A percentile compares a stretch with the other conserved stretches of the same genome.
Evolutionary conservation across 2,797 vertebrate species (phyloP).

Genomic region (Peromyscus melanophrys): DNA sequence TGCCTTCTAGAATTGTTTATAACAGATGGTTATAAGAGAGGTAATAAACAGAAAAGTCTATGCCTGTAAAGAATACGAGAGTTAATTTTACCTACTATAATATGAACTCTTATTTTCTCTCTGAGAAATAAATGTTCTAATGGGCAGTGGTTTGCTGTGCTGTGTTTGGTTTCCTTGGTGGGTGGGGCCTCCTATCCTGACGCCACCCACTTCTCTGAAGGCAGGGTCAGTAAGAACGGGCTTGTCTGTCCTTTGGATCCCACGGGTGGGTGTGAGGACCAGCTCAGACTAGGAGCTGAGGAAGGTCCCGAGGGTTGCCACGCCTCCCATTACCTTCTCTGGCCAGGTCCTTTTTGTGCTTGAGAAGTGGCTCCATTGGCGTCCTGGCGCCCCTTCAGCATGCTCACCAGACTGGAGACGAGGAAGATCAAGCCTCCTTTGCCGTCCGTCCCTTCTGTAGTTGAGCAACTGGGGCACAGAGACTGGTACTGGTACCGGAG

Average conservation of each 20-base stretch:
- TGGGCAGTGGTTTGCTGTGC: constrained; percentile 81
- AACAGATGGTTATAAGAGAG: constrained; percentile 93
- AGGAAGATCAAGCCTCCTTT: not conserved
- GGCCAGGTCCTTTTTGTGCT: not conserved
- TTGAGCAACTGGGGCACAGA: not conserved
- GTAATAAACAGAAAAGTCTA: constrained; percentile 92
- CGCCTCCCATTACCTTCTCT: not conserved
- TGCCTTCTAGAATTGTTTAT: constrained; percentile 94
- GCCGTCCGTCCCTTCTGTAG: not conserved
- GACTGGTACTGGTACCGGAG: too few relatives aligned
- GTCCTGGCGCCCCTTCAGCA: not conserved
- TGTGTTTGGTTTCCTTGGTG: constrained; percentile 37
- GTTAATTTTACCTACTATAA: constrained; percentile 96
- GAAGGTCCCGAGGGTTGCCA: not conserved
- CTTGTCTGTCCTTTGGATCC: not conserved
- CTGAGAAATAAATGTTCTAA: constrained; percentile 97
- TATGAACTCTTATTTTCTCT: constrained; percentile 96
- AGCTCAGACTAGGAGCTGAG: not conserved
- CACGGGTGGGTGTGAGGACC: not conserved
- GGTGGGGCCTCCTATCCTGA: not conserved
- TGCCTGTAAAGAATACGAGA: constrained; percentile 95
- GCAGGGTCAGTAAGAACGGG: not conserved
- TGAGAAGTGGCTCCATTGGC: not conserved
- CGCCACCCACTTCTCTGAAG: not conserved
- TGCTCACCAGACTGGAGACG: not conserved